Percentiles rank a stretch among this genome's conserved stretches.
Evolutionary conservation across 2,113 vertebrate species (phyloP).

Genomic region (Archilochus colubris): DNA sequence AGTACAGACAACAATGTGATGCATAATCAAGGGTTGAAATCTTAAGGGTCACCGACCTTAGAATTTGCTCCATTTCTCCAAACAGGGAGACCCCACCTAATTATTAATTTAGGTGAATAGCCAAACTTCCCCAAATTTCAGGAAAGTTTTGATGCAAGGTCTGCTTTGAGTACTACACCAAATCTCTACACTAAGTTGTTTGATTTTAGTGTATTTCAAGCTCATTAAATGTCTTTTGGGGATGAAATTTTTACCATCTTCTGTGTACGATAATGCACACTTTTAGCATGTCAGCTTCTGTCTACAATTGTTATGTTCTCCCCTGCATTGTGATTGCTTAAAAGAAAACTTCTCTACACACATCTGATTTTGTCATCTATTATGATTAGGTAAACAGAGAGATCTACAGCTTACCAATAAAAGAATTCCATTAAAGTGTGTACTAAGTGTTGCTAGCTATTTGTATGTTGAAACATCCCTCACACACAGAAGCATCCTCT

Average conservation of each 20-base stretch:
- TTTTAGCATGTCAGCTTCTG: slow-evolving; percentile 20
- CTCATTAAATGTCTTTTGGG: not conserved
- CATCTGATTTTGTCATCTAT: not conserved
- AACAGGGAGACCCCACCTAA: not conserved
- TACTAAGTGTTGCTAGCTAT: not conserved
- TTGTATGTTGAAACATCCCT: not conserved
- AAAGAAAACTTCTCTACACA: not conserved
- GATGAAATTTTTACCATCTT: not conserved
- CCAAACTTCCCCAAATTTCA: not conserved
- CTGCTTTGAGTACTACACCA: not conserved
- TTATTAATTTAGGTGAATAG: not conserved
- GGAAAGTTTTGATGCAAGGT: not conserved
- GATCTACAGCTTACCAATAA: not conserved
- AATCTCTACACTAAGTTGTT: not conserved
- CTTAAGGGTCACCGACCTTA: not conserved
- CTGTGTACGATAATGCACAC: not conserved
- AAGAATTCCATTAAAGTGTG: not conserved
- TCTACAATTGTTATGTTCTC: not conserved
- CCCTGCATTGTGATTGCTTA: not conserved
- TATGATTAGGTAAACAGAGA: not conserved
- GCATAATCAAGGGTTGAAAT: not conserved
- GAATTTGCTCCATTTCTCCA: not conserved
- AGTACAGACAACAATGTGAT: not conserved
- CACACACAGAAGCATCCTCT: not conserved
- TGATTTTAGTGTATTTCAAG: not conserved